phyloP scores from a whole-genome alignment of 1,140 invertebrate species.

The Calliphora vicina region DNA sequence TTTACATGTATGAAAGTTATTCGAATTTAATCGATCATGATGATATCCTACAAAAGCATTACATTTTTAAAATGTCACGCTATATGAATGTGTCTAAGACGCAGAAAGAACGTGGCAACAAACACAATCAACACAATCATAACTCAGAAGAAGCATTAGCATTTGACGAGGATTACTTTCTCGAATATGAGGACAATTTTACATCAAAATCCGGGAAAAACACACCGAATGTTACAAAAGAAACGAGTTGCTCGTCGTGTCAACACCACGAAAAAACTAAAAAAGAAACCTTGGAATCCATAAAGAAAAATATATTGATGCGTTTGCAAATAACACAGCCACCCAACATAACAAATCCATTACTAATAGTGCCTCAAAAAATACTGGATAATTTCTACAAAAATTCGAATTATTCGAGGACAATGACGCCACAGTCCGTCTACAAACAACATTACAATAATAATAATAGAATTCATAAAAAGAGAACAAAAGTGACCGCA shows the following conservation, averaged over 20 bases:
- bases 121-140: background rate
- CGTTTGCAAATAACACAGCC: constrained; percentile 51
- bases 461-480: background rate
- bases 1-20: background rate
- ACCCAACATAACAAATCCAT: constrained; percentile 55
- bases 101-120: background rate
- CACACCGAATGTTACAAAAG: background rate
- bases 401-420: background rate
- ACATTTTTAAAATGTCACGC: background rate
- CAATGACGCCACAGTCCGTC: background rate
- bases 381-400: background rate
- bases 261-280: constrained; percentile 47
- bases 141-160: background rate
- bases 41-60: background rate
- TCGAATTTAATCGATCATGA: background rate
- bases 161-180: background rate
- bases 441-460: background rate
- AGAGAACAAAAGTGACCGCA: background rate
- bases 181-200: background rate
- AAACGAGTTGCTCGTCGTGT: background rate
- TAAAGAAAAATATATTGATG: constrained; percentile 57
- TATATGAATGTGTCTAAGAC: background rate
- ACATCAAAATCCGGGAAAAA: background rate
- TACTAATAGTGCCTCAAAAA: constrained; percentile 12
- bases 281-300: constrained; percentile 55